Percentiles rank a stretch among this genome's conserved stretches.
Evolutionary conservation across 2,113 vertebrate species (phyloP).

Genomic region (Malurus alboscapulatus): DNA sequence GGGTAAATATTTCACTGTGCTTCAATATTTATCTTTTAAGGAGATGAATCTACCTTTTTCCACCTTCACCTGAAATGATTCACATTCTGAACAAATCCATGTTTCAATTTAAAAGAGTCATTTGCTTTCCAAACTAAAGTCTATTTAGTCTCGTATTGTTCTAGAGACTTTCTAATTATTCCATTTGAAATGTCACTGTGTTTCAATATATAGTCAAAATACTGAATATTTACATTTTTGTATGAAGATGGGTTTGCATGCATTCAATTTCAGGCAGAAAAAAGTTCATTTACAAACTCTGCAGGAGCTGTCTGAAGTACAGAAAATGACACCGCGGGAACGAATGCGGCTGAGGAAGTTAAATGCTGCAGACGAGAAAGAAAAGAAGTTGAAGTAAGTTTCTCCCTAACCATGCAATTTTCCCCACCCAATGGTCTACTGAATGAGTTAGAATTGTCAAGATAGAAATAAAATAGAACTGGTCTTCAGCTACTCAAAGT

Average conservation of each 20-base stretch:
- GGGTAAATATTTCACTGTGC: conserved; percentile 9
- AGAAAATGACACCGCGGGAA: conserved; percentile 82
- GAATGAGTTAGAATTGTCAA: background rate
- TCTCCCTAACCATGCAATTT: background rate
- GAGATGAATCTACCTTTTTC: background rate
- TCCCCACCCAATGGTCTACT: background rate
- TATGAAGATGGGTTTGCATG: background rate
- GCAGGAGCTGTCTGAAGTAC: conserved; percentile 77
- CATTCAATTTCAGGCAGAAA: conserved; percentile 71
- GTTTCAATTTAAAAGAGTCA: conserved; percentile 47
- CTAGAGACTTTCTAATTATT: conserved; percentile 42
- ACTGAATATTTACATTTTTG: conserved; percentile 25
- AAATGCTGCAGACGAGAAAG: conserved; percentile 77
- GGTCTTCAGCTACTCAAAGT: background rate
- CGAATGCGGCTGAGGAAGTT: conserved; percentile 81
- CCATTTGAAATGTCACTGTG: conserved; percentile 2
- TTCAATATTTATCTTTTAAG: conserved; percentile 27
- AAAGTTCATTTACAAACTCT: conserved; percentile 83
- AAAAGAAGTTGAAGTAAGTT: conserved; percentile 76
- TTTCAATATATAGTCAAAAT: conserved; percentile 29
- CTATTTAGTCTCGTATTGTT: conserved; percentile 38
- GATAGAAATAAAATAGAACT: background rate
- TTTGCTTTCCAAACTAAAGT: conserved; percentile 45
- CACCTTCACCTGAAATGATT: conserved; percentile 3
- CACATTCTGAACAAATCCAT: background rate